Base-by-base conservation (phyloP, 35 echinoderm and acorn worm species). In the Apostichopus japonicus region DNA sequence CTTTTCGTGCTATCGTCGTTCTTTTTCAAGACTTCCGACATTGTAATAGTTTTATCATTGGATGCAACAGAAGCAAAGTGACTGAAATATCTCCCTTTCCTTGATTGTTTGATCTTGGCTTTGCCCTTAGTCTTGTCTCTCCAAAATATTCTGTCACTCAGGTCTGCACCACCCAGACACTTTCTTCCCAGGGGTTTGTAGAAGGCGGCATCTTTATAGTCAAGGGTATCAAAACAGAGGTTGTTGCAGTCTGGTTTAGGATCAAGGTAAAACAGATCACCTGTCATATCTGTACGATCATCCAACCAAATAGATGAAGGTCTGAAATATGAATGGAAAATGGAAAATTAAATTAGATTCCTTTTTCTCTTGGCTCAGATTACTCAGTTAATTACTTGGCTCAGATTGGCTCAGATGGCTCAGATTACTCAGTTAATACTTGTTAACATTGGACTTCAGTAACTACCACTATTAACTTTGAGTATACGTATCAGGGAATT, bases 141-240 rank as follows among this genome's bases (percentile, higher is more conserved):
- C 61, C 97, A 93, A 95, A 25, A 65, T 72, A 57, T 96, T 70
- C 6, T 27, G 5, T 79, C 92, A 90, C 54, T 72, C 86, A 8
- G 52, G 63, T 65, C 27, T 59, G 71, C 53, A 24, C 27, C 83
- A 17, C 97, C 97, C 53, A 99, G 91, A 86, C 95, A 99, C 5
- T 93, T 93, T 65, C 89, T 90, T 33, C 97, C 97, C 52, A 99
- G 91, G 72, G 93, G 44, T 77, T 67, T 77, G 79, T 99, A 99
- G 17, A 93, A 91, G 14, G 95, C 97, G 7, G 89, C 79, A 84
- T 99, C 95, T 17, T 91, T 94, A 72, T 91, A 94, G 87, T 99
- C 80, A 9, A 99, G 82, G 53, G 89, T 91, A 52, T 99, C 91
- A 72, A 99, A 96, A 86, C 95, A 91, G 1, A 99, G 90, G 25